A percentile compares a stretch with the other conserved stretches of the same genome.
phyloP scores from a whole-genome alignment of 2,113 vertebrate species.

The Microcebus murinus region DNA sequence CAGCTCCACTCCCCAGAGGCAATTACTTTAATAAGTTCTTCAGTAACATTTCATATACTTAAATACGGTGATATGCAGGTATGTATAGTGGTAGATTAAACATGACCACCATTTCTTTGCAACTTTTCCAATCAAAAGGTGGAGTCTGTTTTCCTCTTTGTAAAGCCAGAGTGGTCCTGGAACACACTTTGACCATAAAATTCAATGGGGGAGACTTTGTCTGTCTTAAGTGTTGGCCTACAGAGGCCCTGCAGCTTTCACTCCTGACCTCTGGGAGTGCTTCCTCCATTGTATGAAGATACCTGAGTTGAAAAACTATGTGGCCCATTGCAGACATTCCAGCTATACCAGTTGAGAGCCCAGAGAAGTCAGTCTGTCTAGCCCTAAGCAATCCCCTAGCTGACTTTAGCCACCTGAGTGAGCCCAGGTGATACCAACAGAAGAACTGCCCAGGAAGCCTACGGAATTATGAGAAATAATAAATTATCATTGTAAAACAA shows the following conservation, averaged over 20 bases:
- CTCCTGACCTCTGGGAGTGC: neutral
- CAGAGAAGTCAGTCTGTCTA: neutral
- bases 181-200: neutral
- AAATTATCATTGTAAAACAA: too few species aligned
- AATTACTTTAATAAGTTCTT: neutral
- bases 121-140: neutral
- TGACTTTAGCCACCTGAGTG: neutral
- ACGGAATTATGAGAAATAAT: neutral
- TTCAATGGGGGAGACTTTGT: neutral
- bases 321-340: neutral
- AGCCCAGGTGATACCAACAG: neutral
- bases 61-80: neutral
- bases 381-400: too few species aligned
- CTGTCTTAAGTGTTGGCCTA: neutral
- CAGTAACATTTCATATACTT: neutral
- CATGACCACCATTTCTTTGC: neutral
- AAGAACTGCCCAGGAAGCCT: neutral
- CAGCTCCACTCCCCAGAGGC: neutral
- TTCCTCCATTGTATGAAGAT: neutral
- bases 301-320: neutral
- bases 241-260: neutral
- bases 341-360: neutral
- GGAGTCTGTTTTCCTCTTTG: neutral
- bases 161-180: neutral
- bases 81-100: neutral